Base-by-base conservation (phyloP, 1,140 invertebrate genomes). In the Calephelis virginiensis region DNA sequence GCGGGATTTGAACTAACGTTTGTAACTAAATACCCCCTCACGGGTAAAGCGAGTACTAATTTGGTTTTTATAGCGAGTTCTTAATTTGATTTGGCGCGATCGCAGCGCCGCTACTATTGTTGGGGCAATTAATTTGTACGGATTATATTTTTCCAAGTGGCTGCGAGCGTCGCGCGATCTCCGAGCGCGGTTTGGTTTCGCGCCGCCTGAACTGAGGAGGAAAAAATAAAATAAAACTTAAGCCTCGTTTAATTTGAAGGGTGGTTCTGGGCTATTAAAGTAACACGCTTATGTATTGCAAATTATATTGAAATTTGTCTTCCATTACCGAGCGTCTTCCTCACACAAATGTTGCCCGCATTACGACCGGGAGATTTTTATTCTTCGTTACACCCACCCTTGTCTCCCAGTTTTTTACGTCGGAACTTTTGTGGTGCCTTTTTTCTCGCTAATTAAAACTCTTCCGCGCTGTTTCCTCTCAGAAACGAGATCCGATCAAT, bases 231-330 rank as follows among this genome's bases (percentile, higher is more conserved):
- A 90, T 89, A 90, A 88, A 89, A 91, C 89, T 91, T 92, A 91
- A 92, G 91, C 91, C 83, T 84, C 88, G 88, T 92, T 92, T 92
- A 92, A 92, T 92, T 92, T 92, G 89, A 90, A 87, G 89, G 91
- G 89, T 90, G 89, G 91, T 92, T 92, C 90, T 87, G 90, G 90
- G 84, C 91, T 91, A 92, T 92, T 92, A 92, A 92, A 91, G 90
- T 92, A 92, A 92, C 90, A 92, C 91, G 91, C 90, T 91, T 92
- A 92, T 91, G 90, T 92, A 92, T 91, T 91, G 89, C 89, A 92
- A 92, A 92, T 92, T 91, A 91, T 91, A 91, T 92, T 90, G 91
- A 92, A 91, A 92, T 92, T 92, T 92, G 87, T 89, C 87, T 90
- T 89, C 89, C 87, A 90, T 90, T 91, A 89, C 87, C 83, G 84